A percentile compares a stretch with the other conserved stretches of the same genome.
phyloP scores from a whole-genome alignment of 2,888 invertebrate species.

The Helicoverpa assulta region DNA sequence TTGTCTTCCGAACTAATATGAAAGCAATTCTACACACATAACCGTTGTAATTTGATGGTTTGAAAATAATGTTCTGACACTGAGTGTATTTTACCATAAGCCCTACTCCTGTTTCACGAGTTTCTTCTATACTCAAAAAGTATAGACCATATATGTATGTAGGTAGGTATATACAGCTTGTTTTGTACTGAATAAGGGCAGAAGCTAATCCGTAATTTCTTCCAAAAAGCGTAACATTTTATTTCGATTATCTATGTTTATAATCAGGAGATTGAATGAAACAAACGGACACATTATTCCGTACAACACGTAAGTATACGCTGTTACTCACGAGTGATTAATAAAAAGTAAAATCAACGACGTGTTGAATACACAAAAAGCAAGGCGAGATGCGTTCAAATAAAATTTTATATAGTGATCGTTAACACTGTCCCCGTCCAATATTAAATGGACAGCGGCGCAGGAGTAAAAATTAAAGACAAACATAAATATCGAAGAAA shows the following conservation, averaged over 20 bases:
- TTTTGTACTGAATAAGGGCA: background rate
- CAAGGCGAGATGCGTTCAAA: constrained; percentile 83
- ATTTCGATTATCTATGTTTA: constrained; percentile 37
- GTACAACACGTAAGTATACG: constrained; percentile 55
- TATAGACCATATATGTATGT: no score
- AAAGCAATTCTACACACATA: no score
- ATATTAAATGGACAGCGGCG: constrained; percentile 88
- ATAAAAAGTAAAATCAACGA: constrained; percentile 86
- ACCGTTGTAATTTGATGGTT: no score
- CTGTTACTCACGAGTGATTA: constrained; percentile 76
- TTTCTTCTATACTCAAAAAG: no score
- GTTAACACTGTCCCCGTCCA: constrained; percentile 86
- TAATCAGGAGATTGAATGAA: constrained; percentile 51
- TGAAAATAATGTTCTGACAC: no score
- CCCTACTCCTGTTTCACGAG: no score
- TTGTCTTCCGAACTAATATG: no score
- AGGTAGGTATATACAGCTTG: no score
- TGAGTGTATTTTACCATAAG: no score
- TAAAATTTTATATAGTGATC: constrained; percentile 89
- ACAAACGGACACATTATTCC: constrained; percentile 46
- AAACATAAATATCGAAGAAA: constrained; percentile 86
- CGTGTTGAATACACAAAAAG: constrained; percentile 84
- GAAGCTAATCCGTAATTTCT: constrained; percentile 6
- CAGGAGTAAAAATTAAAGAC: constrained; percentile 89
- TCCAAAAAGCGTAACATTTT: constrained; percentile 15